Evolutionary conservation across 2,888 invertebrate species (phyloP).

Genomic region (Spialia ferax): DNA sequence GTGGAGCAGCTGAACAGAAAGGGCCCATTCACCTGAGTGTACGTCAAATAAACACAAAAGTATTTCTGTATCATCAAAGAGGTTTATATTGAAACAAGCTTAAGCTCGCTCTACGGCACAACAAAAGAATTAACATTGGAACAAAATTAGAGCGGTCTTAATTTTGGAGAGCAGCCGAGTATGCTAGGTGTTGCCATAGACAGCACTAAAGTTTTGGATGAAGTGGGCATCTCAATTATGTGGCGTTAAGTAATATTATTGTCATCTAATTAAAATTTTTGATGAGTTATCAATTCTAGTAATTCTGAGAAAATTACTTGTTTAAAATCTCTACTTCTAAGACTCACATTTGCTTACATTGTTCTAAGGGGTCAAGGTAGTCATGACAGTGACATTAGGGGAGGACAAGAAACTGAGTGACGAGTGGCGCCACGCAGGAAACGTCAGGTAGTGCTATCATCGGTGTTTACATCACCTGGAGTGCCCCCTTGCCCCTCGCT

Average conservation of each 20-base stretch:
- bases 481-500: slow-evolving; percentile 34
- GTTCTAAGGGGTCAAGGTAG: background rate
- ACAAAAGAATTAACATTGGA: slow-evolving; percentile 74
- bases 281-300: background rate
- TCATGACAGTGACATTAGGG: slow-evolving; percentile 11
- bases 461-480: slow-evolving; percentile 15
- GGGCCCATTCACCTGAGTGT: slow-evolving; percentile 56
- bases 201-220: slow-evolving; percentile 40
- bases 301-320: background rate
- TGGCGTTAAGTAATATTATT: background rate
- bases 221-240: slow-evolving; percentile 5
- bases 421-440: background rate
- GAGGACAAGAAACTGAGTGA: background rate
- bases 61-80: slow-evolving; percentile 78
- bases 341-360: background rate
- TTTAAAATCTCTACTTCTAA: background rate
- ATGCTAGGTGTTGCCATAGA: slow-evolving; percentile 55
- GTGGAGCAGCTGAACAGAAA: slow-evolving; percentile 43
- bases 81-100: slow-evolving; percentile 65
- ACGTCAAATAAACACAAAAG: slow-evolving; percentile 64
- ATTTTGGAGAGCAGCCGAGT: slow-evolving; percentile 69
- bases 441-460: background rate
- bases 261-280: background rate
- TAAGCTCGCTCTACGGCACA: slow-evolving; percentile 59
- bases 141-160: slow-evolving; percentile 68